Evolutionary conservation across 2,888 invertebrate genomes (phyloP).

Genomic region (Thelaira solivaga): DNA sequence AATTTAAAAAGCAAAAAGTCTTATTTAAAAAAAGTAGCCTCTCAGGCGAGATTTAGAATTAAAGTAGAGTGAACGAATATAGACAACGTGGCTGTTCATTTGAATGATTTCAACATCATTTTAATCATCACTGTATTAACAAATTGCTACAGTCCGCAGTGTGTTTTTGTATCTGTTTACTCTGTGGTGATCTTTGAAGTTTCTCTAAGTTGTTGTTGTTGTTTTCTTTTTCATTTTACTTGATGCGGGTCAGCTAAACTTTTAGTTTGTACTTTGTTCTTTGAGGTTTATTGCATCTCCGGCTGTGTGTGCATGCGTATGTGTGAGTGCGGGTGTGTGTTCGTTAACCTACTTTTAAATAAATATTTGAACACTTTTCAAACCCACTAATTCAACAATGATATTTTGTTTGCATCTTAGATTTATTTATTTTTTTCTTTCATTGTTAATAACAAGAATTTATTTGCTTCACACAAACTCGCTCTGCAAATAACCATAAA

Average conservation of each 20-base stretch:
- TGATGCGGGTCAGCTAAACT: constrained; percentile 53
- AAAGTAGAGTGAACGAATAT: too few relatives aligned
- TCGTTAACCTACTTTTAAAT: constrained; percentile 18
- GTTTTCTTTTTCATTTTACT: constrained; percentile 33
- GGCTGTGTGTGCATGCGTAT: neutral
- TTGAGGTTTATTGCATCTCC: constrained; percentile 1
- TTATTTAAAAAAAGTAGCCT: too few relatives aligned
- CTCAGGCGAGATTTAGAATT: too few relatives aligned
- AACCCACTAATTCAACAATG: constrained; percentile 39
- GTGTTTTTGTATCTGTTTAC: constrained; percentile 22
- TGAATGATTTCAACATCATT: too few relatives aligned
- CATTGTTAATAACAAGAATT: too few relatives aligned
- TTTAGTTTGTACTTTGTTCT: constrained; percentile 39
- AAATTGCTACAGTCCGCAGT: neutral
- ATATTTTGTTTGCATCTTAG: too few relatives aligned
- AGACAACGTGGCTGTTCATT: too few relatives aligned
- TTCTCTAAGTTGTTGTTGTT: constrained; percentile 45
- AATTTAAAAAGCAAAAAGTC: too few relatives aligned
- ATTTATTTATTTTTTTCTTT: too few relatives aligned
- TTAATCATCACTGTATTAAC: neutral
- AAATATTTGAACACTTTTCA: constrained; percentile 34
- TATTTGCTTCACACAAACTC: too few relatives aligned
- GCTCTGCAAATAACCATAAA: neutral
- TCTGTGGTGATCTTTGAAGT: constrained; percentile 55
- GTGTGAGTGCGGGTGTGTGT: neutral